Evolutionary conservation across 2,888 invertebrate genomes (phyloP).

Genomic region (Pristionchus mayeri): DNA sequence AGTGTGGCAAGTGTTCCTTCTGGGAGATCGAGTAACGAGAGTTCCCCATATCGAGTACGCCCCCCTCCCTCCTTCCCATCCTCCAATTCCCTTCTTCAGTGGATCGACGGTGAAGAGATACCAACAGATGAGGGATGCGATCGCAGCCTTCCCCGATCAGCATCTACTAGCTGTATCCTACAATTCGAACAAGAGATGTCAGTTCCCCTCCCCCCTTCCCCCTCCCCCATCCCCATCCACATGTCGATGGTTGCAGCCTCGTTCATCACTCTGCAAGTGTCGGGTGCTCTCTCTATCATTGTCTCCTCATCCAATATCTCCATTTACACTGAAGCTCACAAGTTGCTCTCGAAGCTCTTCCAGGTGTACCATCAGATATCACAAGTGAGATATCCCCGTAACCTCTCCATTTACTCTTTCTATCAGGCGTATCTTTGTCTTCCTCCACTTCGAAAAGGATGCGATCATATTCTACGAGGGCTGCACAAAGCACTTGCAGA

Average conservation of each 20-base stretch:
- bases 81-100: background rate
- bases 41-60: constrained; percentile 28
- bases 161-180: constrained; percentile 4
- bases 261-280: constrained; percentile 4
- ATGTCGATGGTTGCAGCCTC: too few species aligned
- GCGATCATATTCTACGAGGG: background rate
- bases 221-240: too few species aligned
- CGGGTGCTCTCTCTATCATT: constrained; percentile 43
- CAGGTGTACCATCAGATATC: background rate
- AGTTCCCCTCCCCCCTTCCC: background rate
- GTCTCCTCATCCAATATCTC: constrained; percentile 45
- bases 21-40: constrained; percentile 47
- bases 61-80: background rate
- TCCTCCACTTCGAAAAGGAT: background rate
- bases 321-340: constrained; percentile 45
- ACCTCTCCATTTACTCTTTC: background rate
- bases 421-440: background rate
- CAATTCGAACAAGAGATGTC: background rate
- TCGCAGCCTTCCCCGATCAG: background rate
- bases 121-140: constrained; percentile 27
- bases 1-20: constrained; percentile 38
- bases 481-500: background rate
- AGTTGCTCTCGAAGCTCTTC: constrained; percentile 27
- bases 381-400: background rate
- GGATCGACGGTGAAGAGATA: background rate